Percentiles rank a stretch among this genome's conserved stretches.
These are phyloP conservation scores for Rhagoletis zephyria DNA, from an alignment of 1,140 invertebrate genomes.

Conservation along the genomic window DNA sequence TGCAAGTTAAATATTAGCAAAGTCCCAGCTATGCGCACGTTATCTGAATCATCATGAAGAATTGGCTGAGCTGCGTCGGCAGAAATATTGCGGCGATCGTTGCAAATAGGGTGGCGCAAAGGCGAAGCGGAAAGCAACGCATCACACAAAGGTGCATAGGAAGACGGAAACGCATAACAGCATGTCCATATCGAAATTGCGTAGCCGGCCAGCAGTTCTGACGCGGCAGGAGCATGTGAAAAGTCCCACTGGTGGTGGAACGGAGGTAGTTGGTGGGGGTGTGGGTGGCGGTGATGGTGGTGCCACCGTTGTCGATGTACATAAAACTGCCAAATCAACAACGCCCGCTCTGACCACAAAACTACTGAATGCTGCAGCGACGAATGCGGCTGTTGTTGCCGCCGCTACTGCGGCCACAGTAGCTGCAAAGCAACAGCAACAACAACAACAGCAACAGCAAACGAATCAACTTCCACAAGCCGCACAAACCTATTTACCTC, in stretches of 20 bases:
- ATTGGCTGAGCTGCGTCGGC: neutral
- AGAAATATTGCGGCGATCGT: neutral
- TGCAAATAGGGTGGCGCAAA: neutral
- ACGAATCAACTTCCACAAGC: constrained; percentile 52
- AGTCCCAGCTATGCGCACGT: neutral
- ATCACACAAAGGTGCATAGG: neutral
- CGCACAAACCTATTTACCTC: constrained; percentile 67
- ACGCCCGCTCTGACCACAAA: constrained; percentile 58
- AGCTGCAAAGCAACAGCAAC: constrained; percentile 50
- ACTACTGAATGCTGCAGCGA: constrained; percentile 14
- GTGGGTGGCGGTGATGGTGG: neutral
- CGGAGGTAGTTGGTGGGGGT: neutral
- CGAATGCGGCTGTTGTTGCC: constrained; percentile 24
- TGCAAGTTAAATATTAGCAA: constrained; percentile 5
- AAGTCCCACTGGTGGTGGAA: neutral
- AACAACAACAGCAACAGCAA: constrained; percentile 53
- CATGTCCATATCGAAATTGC: constrained; percentile 59
- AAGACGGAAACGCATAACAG: neutral
- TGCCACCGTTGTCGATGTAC: neutral
- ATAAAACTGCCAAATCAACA: constrained; percentile 52
- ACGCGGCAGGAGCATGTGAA: neutral
- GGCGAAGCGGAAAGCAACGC: neutral
- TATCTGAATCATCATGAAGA: neutral
- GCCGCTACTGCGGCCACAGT: constrained; percentile 44
- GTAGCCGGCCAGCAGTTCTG: constrained; percentile 39